Percentiles rank a stretch among this genome's conserved stretches.
These are phyloP conservation scores for Montipora efflorescens DNA, from an alignment of 64 coral and sea anemone genomes.

Conservation along the genomic window DNA sequence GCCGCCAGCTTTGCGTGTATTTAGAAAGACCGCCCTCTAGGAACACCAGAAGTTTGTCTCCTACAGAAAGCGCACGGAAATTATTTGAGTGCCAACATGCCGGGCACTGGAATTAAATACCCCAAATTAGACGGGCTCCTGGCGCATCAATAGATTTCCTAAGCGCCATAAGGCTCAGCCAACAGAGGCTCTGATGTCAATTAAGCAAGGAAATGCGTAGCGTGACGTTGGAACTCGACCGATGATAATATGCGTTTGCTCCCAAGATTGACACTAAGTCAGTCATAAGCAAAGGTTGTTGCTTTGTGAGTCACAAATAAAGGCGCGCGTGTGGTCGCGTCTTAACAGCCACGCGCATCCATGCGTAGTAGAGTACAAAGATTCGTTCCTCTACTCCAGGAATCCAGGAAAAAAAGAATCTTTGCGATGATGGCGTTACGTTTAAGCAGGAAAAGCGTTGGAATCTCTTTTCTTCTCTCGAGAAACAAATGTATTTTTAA, in stretches of 20 bases:
- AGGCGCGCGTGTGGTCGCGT: not conserved
- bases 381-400: no score
- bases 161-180: not conserved
- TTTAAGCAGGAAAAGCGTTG: not conserved
- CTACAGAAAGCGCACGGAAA: constrained; percentile 51
- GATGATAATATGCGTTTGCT: constrained; percentile 49
- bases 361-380: not conserved
- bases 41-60: constrained; percentile 61
- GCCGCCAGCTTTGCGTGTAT: constrained; percentile 12
- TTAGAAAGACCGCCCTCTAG: constrained; percentile 47
- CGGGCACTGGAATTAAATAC: constrained; percentile 22
- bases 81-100: constrained; percentile 22
- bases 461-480: not conserved
- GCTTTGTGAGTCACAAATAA: constrained; percentile 10
- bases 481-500: constrained; percentile 4
- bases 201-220: constrained; percentile 31
- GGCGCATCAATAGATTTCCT: not conserved
- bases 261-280: constrained; percentile 46
- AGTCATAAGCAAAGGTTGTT: constrained; percentile 25
- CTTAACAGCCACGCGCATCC: constrained; percentile 23
- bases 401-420: no score
- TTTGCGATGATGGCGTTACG: no score
- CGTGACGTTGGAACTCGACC: constrained; percentile 43
- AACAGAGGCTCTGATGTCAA: not conserved
- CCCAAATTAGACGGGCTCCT: not conserved